Evolutionary conservation across 1,140 invertebrate species (phyloP).

Genomic region (Tetramorium simillimum): DNA sequence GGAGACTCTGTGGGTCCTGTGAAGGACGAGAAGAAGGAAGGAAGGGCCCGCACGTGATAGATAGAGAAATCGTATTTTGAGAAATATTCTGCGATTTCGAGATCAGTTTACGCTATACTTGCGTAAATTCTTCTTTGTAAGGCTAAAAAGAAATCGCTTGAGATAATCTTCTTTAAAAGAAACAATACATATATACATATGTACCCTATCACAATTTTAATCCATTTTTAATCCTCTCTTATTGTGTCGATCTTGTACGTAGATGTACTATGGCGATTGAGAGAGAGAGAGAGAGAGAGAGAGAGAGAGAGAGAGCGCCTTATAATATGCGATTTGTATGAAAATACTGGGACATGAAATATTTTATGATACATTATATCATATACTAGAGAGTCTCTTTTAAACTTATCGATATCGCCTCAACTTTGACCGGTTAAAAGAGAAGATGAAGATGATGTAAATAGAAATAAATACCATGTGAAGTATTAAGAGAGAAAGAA

Average conservation of each 20-base stretch:
- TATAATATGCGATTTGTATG: neutral
- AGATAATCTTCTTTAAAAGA: neutral
- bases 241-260: neutral
- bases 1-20: constrained; percentile 60
- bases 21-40: constrained; percentile 63
- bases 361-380: neutral
- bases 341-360: neutral
- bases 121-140: too few species aligned
- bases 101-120: neutral
- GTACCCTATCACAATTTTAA: neutral
- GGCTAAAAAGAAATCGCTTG: neutral
- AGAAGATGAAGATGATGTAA: neutral
- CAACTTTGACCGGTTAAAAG: neutral
- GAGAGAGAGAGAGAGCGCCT: neutral
- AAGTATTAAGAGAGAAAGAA: neutral
- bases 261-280: neutral
- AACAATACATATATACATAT: neutral
- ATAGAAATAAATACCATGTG: neutral
- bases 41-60: constrained; percentile 54
- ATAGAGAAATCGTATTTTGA: constrained; percentile 42
- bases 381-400: neutral
- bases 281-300: neutral
- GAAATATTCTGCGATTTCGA: constrained; percentile 2
- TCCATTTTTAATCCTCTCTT: neutral
- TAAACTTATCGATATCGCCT: neutral